phyloP scores from a whole-genome alignment of 2,888 invertebrate genomes.

The Lithodes maja region DNA sequence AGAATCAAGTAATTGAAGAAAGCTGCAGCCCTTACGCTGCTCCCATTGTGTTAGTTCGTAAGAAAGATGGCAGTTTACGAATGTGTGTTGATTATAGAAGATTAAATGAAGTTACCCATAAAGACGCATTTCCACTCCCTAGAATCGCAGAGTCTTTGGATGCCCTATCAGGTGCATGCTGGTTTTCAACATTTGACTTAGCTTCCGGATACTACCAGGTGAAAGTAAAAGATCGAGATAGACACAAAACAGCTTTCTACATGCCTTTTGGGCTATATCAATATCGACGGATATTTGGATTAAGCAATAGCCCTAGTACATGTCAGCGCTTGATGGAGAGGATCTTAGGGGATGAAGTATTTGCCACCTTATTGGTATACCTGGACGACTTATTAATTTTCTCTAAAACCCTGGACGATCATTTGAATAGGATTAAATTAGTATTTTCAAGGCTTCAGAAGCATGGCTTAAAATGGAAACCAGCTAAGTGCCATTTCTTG shows the following conservation, averaged over 20 bases:
- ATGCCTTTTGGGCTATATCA: slow-evolving; percentile 42
- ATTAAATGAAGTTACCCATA: slow-evolving; percentile 71
- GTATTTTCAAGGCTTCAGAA: background rate
- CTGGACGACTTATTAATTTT: background rate
- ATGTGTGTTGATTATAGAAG: slow-evolving; percentile 72
- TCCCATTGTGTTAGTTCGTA: slow-evolving; percentile 71
- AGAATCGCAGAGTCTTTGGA: slow-evolving; percentile 61
- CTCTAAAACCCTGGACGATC: background rate
- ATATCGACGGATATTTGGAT: slow-evolving; percentile 43
- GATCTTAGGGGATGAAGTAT: slow-evolving; percentile 18
- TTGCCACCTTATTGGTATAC: background rate
- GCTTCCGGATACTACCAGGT: slow-evolving; percentile 37
- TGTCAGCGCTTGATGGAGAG: slow-evolving; percentile 37
- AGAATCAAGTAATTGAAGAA: slow-evolving; percentile 58
- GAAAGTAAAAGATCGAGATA: background rate
- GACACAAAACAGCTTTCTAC: slow-evolving; percentile 27
- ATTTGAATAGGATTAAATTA: background rate
- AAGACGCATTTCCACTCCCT: slow-evolving; percentile 70
- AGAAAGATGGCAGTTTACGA: slow-evolving; percentile 71
- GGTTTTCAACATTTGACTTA: slow-evolving; percentile 45
- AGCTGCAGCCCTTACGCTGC: slow-evolving; percentile 71
- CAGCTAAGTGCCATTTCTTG: background rate
- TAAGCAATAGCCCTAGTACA: slow-evolving; percentile 15
- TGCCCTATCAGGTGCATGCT: background rate
- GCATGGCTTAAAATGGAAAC: background rate